phyloP scores from a whole-genome alignment of 2,797 vertebrate species.

The Eupleurogrammus muticus region DNA sequence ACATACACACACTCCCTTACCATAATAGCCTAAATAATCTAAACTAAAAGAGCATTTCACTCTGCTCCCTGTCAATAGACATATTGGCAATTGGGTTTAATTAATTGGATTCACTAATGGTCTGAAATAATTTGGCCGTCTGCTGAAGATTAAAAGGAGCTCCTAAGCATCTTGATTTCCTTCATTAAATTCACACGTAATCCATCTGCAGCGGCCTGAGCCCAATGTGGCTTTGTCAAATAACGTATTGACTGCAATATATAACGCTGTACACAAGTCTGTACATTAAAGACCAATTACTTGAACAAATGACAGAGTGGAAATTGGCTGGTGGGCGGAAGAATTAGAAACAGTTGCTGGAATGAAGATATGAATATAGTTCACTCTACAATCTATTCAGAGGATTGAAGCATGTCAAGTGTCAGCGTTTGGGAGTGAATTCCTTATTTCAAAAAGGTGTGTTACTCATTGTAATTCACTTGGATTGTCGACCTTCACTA shows the following conservation, averaged over 20 bases:
- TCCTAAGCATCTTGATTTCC: constrained; percentile 68
- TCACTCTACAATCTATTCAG: not conserved
- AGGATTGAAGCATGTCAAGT: not conserved
- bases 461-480: too few relatives aligned
- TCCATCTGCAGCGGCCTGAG: constrained; percentile 54
- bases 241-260: constrained; percentile 67
- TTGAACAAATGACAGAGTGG: constrained; percentile 42
- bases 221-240: constrained; percentile 65
- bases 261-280: constrained; percentile 45
- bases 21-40: constrained; percentile 40
- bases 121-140: constrained; percentile 70
- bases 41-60: constrained; percentile 56
- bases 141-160: constrained; percentile 72
- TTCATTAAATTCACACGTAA: constrained; percentile 74
- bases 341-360: constrained; percentile 11
- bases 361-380: constrained; percentile 22
- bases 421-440: not conserved
- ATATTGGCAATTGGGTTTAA: constrained; percentile 71
- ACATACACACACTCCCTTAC: not conserved
- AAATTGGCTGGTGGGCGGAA: constrained; percentile 38
- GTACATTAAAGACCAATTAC: constrained; percentile 65
- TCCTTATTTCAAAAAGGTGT: too few relatives aligned
- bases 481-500: too few relatives aligned
- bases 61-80: constrained; percentile 61
- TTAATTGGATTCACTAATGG: constrained; percentile 71